These are phyloP conservation scores for Rattus norvegicus DNA, from an alignment of 2,113 vertebrate genomes.

Conservation along the genomic window GRCr8 NC_086038.1:42517001-42517500, in stretches of 20 bases:
- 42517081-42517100: not conserved
- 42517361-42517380: not conserved
- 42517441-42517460: not conserved
- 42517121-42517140: conserved; percentile 34
- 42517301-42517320: not conserved
- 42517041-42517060: conserved; percentile 32
- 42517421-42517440: not conserved
- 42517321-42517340: not conserved
- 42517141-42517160: conserved; percentile 39
- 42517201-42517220: not conserved
- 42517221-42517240: not conserved
- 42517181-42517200: conserved; percentile 34
- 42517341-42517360: not conserved
- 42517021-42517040: conserved; percentile 54
- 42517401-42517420: conserved; percentile 5
- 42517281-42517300: not conserved
- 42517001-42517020: conserved; percentile 45
- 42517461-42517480: conserved; percentile 36
- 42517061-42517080: conserved; percentile 34
- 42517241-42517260: not conserved
- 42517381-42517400: not conserved
- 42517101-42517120: not conserved
- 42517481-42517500: not conserved
- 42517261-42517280: not conserved
- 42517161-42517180: not conserved